These are phyloP conservation scores for Julus scanicus DNA, from an alignment of 2,888 invertebrate genomes.

Conservation along the genomic window DNA sequence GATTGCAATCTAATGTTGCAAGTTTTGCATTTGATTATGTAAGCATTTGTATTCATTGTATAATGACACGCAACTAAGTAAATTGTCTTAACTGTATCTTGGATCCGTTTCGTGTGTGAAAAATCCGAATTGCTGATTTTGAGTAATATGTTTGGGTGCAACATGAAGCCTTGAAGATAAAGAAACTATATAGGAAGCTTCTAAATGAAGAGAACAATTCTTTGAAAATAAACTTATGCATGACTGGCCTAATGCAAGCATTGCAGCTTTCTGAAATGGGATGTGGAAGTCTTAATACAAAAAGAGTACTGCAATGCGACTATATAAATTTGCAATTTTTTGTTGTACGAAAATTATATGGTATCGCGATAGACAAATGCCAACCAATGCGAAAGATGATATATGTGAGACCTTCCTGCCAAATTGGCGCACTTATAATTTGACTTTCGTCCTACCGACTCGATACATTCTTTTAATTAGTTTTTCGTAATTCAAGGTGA, in stretches of 20 bases:
- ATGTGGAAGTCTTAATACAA: neutral
- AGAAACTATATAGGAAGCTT: neutral
- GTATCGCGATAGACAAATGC: neutral
- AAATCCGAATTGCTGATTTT: neutral
- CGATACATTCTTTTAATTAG: too few relatives aligned
- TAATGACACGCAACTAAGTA: too few relatives aligned
- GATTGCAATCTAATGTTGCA: neutral
- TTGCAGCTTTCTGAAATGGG: neutral
- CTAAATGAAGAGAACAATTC: neutral
- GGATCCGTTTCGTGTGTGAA: neutral
- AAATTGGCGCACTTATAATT: too few relatives aligned
- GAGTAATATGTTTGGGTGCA: neutral
- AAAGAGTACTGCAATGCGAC: neutral
- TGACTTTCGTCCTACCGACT: too few relatives aligned
- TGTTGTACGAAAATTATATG: neutral
- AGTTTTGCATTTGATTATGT: neutral
- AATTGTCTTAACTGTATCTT: too few relatives aligned
- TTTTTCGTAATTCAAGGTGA: too few relatives aligned
- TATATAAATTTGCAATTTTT: neutral
- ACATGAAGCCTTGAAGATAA: neutral
- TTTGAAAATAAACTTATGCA: neutral
- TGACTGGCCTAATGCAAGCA: neutral
- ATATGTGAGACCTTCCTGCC: too few relatives aligned
- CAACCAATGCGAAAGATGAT: neutral
- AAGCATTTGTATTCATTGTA: neutral